These are phyloP conservation scores for Monopterus albus DNA, from an alignment of 2,113 vertebrate genomes.

Conservation along the genomic window DNA sequence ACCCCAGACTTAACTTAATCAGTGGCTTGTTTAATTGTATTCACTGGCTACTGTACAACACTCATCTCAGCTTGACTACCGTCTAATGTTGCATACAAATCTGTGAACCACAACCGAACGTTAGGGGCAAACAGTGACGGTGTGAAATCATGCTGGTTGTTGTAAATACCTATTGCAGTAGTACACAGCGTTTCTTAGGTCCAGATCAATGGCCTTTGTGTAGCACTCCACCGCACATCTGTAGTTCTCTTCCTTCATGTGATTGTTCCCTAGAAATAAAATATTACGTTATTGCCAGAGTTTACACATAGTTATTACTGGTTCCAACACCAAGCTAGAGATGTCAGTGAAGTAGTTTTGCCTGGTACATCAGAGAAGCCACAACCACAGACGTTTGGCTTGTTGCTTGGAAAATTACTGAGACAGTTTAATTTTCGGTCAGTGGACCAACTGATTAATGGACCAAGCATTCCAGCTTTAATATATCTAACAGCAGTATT, in stretches of 20 bases:
- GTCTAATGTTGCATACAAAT: neutral
- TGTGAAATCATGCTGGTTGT: neutral
- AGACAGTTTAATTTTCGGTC: too few relatives aligned
- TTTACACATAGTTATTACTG: too few relatives aligned
- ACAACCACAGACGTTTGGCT: too few relatives aligned
- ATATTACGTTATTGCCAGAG: neutral
- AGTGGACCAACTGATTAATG: too few relatives aligned
- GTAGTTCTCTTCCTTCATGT: conserved; percentile 98
- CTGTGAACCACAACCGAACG: neutral
- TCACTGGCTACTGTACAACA: neutral
- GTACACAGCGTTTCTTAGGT: conserved; percentile 95
- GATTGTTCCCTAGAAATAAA: conserved; percentile 90
- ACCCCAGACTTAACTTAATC: neutral
- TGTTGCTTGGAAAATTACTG: too few relatives aligned
- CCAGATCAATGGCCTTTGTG: conserved; percentile 92
- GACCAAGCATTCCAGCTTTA: too few relatives aligned
- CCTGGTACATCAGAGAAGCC: too few relatives aligned
- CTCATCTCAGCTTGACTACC: neutral
- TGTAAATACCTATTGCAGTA: conserved; percentile 93
- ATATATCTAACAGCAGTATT: too few relatives aligned
- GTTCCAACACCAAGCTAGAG: too few relatives aligned
- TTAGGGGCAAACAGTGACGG: neutral
- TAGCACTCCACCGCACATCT: conserved; percentile 94
- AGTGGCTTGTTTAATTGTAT: neutral
- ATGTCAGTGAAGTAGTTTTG: too few relatives aligned